Evolutionary conservation across 2,797 vertebrate species (phyloP).

Genomic region (Austrolebias charrua): DNA sequence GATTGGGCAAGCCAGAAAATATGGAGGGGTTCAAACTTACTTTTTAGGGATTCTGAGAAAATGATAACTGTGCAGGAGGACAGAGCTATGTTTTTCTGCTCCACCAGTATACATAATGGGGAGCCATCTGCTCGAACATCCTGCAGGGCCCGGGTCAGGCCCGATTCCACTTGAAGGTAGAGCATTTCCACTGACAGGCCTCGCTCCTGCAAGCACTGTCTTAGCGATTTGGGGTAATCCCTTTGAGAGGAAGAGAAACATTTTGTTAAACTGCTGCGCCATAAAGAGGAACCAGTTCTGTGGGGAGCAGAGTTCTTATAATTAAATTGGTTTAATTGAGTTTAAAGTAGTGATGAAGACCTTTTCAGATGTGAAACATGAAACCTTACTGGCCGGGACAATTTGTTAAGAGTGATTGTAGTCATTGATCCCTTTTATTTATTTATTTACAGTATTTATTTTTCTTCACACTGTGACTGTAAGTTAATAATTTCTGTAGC

Average conservation of each 20-base stretch:
- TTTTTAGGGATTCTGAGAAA: constrained; percentile 86
- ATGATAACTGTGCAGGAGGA: constrained; percentile 84
- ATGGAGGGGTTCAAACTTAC: constrained; percentile 77
- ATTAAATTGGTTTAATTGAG: constrained; percentile 7
- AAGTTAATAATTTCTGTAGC: too few species aligned
- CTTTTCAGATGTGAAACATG: constrained; percentile 14
- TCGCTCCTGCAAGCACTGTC: constrained; percentile 81
- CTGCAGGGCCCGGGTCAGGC: constrained; percentile 80
- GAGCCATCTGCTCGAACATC: constrained; percentile 82
- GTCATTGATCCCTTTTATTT: too few species aligned
- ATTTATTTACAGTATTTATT: too few species aligned
- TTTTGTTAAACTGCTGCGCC: constrained; percentile 68
- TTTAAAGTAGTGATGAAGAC: constrained; percentile 1
- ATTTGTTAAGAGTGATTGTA: too few species aligned
- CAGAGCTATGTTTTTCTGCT: constrained; percentile 80
- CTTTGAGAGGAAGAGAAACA: constrained; percentile 82
- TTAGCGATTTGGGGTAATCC: constrained; percentile 83
- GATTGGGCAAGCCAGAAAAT: constrained; percentile 29
- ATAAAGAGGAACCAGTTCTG: constrained; percentile 31
- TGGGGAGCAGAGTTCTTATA: constrained; percentile 22
- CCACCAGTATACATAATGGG: constrained; percentile 85
- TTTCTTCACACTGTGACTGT: too few species aligned
- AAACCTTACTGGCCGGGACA: not conserved
- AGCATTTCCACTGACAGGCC: constrained; percentile 85
- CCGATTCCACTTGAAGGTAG: constrained; percentile 78